These are phyloP conservation scores for Oxyteleia sp. DNA, from an alignment of 2,888 invertebrate species.

Conservation along the genomic window DNA sequence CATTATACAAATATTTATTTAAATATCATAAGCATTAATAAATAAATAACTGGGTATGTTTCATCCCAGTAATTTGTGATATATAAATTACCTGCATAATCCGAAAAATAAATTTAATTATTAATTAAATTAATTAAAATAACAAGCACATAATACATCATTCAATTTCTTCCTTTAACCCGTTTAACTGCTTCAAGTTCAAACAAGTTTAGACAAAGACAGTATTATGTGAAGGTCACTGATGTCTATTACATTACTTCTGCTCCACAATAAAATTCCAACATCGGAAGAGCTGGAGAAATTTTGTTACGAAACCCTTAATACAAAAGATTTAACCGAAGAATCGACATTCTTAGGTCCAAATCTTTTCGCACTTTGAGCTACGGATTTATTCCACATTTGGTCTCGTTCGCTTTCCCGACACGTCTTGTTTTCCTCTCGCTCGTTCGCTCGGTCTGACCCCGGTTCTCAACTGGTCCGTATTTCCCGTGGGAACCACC, in stretches of 20 bases:
- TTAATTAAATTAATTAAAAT: no score
- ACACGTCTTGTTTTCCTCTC: conserved; percentile 69
- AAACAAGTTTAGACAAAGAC: background rate
- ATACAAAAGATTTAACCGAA: conserved; percentile 4
- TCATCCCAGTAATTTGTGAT: no score
- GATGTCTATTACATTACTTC: background rate
- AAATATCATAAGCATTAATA: no score
- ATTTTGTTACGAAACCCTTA: background rate
- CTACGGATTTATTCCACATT: conserved; percentile 60
- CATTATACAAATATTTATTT: no score
- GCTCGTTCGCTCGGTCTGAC: conserved; percentile 58
- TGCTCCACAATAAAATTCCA: background rate
- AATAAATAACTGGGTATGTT: no score
- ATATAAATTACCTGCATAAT: no score
- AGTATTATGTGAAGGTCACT: no score
- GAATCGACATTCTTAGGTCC: conserved; percentile 23
- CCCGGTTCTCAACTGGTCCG: conserved; percentile 64
- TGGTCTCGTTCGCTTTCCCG: conserved; percentile 63
- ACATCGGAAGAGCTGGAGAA: background rate
- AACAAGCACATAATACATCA: no score
- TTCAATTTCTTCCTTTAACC: no score
- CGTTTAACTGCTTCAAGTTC: no score
- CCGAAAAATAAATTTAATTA: no score
- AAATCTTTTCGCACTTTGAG: conserved; percentile 48
- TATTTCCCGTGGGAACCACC: conserved; percentile 74